Conservation (phyloP, 2,888 invertebrate species). For the Acleris cristana region DNA sequence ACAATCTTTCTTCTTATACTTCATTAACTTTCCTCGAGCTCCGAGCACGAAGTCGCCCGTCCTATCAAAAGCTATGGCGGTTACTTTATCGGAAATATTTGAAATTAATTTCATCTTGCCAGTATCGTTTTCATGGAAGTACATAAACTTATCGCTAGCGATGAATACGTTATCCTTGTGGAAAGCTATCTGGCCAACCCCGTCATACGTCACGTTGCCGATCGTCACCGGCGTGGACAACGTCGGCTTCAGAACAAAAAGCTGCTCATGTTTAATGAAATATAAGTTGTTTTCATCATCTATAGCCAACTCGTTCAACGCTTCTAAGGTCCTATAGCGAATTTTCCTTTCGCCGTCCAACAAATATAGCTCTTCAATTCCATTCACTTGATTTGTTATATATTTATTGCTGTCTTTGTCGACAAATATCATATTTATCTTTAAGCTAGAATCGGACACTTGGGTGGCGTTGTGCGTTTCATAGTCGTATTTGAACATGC, state of each 20-base stretch:
- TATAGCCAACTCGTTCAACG: constrained; percentile 66
- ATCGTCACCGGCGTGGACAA: constrained; percentile 55
- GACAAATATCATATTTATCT: constrained; percentile 65
- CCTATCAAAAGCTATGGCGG: constrained; percentile 68
- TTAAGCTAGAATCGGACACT: constrained; percentile 53
- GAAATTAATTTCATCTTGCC: constrained; percentile 57
- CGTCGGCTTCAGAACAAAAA: constrained; percentile 61
- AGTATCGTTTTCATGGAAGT: constrained; percentile 65
- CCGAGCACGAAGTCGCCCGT: constrained; percentile 65
- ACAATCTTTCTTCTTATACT: constrained; percentile 63
- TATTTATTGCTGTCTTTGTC: constrained; percentile 72
- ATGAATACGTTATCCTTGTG: constrained; percentile 61
- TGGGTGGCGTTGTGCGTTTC: constrained; percentile 55
- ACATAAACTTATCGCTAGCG: constrained; percentile 62
- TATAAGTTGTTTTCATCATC: constrained; percentile 71
- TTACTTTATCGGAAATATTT: constrained; percentile 60
- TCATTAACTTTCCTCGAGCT: constrained; percentile 59
- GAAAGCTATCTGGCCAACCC: constrained; percentile 68
- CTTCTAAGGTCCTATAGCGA: constrained; percentile 57
- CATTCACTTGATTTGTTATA: constrained; percentile 63
- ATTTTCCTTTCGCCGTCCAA: constrained; percentile 63
- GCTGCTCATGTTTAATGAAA: constrained; percentile 61
- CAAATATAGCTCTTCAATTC: constrained; percentile 65
- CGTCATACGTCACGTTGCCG: constrained; percentile 60
- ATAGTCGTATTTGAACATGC: constrained; percentile 65